Base-by-base conservation (phyloP, 2,888 invertebrate genomes). In the Patella depressa region DNA sequence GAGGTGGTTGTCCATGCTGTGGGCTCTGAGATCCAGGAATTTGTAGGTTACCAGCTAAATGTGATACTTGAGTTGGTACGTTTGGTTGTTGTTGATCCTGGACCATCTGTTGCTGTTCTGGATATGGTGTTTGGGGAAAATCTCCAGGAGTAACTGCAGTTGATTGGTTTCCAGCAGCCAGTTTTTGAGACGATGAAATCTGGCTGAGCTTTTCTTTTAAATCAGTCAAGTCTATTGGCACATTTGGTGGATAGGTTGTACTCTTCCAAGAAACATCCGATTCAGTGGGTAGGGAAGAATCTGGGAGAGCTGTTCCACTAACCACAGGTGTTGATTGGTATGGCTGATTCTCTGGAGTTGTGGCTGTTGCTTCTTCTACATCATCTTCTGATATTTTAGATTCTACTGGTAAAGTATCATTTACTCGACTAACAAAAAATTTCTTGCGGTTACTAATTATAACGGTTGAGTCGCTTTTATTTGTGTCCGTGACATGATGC, bases 221-320 rank as follows among this genome's bases (percentile, higher is more conserved):
- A 78, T 88, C 88, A 80, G 83, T 85, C 24, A 89, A 85, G 78
- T 89, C 87, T 29, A 89, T 84, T 19, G 87, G 87, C 19, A 87
- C 86, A 70, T 82, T 83, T 9, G 82, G 79, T 53, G 81, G 75
- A 55, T 84, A 81, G 65, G 81, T 79, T 54, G 81, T 81, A 53
- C 80, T 81, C 76, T 84, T 83, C 76, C 83, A 81, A 15, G 82
- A 81, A 19, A 29, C 45, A 54, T 76, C 75, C 9, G 75, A 76
- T 76, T 76, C 75, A 29, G 71, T 55, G 34, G 71, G 45, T 55
- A 76, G 53, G n/a, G 45, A 24, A 9, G 34, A 24, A 71, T 71
- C 53, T 15, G n/a, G 71, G n/a, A 71, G 11, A 15, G 45, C 15
- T 9, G 34, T 53, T 17, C 69, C 71, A n/a, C 55, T 71, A 15